Base-by-base conservation (phyloP, 2,797 vertebrate genomes). In the Pampus argenteus region DNA sequence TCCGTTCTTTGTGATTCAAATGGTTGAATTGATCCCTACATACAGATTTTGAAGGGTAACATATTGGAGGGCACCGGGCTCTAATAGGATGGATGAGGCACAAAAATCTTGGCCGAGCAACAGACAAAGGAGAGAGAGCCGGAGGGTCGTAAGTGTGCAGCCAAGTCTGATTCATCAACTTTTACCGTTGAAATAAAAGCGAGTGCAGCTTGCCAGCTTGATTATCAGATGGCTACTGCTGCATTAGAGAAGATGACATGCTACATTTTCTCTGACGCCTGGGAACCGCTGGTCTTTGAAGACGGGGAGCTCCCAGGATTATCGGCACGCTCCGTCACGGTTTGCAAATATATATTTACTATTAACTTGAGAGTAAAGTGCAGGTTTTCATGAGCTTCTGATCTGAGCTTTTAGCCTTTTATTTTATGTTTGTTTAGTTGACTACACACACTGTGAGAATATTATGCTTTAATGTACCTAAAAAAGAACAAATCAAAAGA, bases 131-230 rank as follows among this genome's bases (percentile, higher is more conserved):
- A 64, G 40, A 64, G 29, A 20, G 68, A 45, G 79, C 76, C 48
- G 9, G 65, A 79, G 70, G 84, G 67, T 82, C 45, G 44, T 69
- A 81, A 86, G 77, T 73, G 81, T 63, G 76, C 85, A 81, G 87
- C 84, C 83, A 78, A 82, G 80, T 86, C 83, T 79, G 88, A 92
- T 88, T 91, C 86, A 91, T 93, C 89, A 91, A 88, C 78, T 90
- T 89, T 85, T 82, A 86, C 84, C 74, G 86, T 85, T 86, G 59
- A 87, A 88, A 89, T 89, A 89, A 87, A 89, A 87, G 65, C 52
- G 77, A 85, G 82, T 52, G 77, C 81, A 66, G 84, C 79, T 78
- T 79, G 87, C 89, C 88, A 89, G 80, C 84, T 78, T 81, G 86
- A 91, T 92, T 88, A 91, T 89, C 88, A 85, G 87, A 88, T 83